phyloP scores from a whole-genome alignment of 2,888 invertebrate genomes.

The Bellardia bayeri region DNA sequence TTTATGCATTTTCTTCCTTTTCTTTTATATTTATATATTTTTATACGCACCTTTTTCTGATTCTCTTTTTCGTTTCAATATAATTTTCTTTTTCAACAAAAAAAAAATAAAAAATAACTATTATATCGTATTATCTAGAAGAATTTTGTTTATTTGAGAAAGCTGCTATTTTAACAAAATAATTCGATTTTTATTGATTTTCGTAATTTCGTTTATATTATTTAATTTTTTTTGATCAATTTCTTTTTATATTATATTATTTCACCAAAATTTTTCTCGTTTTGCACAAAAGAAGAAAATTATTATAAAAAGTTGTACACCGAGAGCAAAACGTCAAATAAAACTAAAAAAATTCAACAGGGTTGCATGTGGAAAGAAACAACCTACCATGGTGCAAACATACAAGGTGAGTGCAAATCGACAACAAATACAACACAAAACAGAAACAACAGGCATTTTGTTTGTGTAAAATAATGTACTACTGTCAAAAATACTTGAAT shows the following conservation, averaged over 20 bases:
- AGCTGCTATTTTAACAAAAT: conserved; percentile 47
- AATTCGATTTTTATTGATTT: conserved; percentile 49
- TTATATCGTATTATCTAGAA: conserved; percentile 59
- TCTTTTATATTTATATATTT: conserved; percentile 63
- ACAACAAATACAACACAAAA: too few species aligned
- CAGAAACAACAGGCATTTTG: too few species aligned
- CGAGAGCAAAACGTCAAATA: conserved; percentile 69
- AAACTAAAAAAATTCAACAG: conserved; percentile 23
- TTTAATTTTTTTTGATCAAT: conserved; percentile 49
- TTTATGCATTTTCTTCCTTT: conserved; percentile 67
- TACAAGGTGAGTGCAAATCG: too few species aligned
- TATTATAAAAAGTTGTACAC: conserved; percentile 70
- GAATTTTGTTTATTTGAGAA: conserved; percentile 63
- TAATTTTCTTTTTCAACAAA: conserved; percentile 50
- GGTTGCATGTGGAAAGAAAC: conserved; percentile 41
- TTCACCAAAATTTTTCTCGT: conserved; percentile 71
- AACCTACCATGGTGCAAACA: too few species aligned
- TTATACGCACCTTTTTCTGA: conserved; percentile 62
- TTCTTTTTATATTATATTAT: conserved; percentile 63
- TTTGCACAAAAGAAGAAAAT: conserved; percentile 72
- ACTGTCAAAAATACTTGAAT: too few species aligned
- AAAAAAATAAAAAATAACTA: conserved; percentile 34
- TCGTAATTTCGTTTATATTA: conserved; percentile 57
- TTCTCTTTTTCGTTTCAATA: conserved; percentile 67
- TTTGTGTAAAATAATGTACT: too few species aligned